phyloP scores from a whole-genome alignment of 2,113 vertebrate species.

The Chamaea fasciata region DNA sequence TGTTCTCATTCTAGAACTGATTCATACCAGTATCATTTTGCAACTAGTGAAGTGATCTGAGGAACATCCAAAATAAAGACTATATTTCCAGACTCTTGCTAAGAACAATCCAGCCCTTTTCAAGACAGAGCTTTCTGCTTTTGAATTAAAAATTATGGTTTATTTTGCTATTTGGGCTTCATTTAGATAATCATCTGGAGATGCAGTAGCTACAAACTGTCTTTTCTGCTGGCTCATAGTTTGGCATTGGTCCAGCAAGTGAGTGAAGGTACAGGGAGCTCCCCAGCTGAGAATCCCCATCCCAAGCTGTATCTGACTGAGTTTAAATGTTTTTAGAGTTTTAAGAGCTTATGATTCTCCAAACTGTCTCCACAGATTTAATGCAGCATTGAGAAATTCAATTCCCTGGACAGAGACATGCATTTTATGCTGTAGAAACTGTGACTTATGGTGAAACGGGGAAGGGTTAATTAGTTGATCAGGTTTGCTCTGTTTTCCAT shows the following conservation, averaged over 20 bases:
- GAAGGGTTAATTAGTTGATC: background rate
- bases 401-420: background rate
- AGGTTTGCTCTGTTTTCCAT: background rate
- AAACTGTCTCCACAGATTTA: background rate
- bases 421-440: background rate
- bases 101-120: background rate
- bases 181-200: background rate
- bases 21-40: background rate
- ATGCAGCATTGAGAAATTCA: background rate
- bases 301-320: background rate
- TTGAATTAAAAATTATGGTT: background rate
- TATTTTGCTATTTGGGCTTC: background rate
- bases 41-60: background rate
- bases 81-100: background rate
- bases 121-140: background rate
- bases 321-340: background rate
- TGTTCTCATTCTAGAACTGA: background rate
- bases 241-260: background rate
- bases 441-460: background rate
- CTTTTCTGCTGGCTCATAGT: background rate
- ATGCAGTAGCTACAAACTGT: background rate
- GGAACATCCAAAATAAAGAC: background rate
- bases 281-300: background rate
- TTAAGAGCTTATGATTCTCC: background rate
- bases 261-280: background rate